These are phyloP conservation scores for Microplitis manilae DNA, from an alignment of 2,888 invertebrate species.

Conservation along the genomic window DNA sequence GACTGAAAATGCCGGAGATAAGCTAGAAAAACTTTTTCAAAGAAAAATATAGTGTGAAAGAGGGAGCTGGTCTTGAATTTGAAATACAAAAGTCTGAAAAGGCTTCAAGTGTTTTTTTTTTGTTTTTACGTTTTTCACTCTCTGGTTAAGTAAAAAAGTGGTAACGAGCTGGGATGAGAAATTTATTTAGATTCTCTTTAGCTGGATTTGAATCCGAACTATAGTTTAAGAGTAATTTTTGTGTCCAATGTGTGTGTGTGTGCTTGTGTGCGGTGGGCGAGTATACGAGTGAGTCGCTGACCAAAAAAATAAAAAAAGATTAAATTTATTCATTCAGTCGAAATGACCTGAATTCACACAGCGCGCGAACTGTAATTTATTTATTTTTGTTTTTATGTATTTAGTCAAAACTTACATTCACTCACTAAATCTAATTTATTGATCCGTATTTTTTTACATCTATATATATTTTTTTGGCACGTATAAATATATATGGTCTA, in stretches of 20 bases:
- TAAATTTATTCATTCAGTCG: constrained; percentile 17
- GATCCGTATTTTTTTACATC: neutral
- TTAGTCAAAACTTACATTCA: neutral
- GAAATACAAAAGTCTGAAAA: constrained; percentile 4
- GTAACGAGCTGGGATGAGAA: constrained; percentile 13
- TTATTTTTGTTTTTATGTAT: neutral
- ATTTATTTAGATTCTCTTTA: neutral
- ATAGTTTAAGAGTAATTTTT: constrained; percentile 14
- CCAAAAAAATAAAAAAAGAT: neutral
- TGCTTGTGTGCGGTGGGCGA: neutral
- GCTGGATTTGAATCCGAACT: neutral
- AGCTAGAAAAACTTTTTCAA: constrained; percentile 46
- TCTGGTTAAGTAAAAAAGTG: neutral
- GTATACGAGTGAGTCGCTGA: neutral
- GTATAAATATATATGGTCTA: no score
- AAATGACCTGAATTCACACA: constrained; percentile 27
- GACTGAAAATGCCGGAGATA: constrained; percentile 36
- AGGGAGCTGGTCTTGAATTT: constrained; percentile 30
- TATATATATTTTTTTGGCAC: neutral
- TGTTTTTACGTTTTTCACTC: neutral
- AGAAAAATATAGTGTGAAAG: constrained; percentile 53
- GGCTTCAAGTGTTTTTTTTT: neutral
- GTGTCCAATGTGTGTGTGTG: neutral
- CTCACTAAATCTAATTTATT: neutral
- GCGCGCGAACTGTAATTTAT: constrained; percentile 22